Base-by-base conservation (phyloP, 2,797 vertebrate species). In the Xenops minutus region DNA sequence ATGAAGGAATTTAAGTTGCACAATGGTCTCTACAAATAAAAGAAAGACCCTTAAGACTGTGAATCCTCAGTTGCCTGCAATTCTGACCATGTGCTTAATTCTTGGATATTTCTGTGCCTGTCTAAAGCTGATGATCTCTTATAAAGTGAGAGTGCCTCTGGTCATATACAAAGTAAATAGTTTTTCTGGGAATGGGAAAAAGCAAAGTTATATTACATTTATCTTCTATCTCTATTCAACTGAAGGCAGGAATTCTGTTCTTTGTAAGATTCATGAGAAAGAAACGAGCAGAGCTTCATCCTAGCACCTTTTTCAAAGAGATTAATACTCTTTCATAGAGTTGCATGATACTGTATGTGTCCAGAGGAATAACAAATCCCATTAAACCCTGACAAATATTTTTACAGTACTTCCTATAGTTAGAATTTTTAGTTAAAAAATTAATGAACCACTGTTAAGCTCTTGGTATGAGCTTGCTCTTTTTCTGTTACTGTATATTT, bases 311-410 rank as follows among this genome's bases (percentile, higher is more conserved):
- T 54, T 68, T 76, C 34, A 55, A 55, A 89, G 58, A 75, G 17
- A 14, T 43, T 32, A 48, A 27, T 36, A 55, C 2, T 0, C 7
- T 73, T 85, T 73, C 5, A 43, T 9, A 41, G 15, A 71, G 12
- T 21, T 55, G 17, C 17, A 21, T 36, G 23, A 24, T 51, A 23
- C 9, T 0, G 0, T 44, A 27, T 5, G 4, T 61, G 19, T 63
- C 15, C 9, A 55, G 58, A 89, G n/a, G 39, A 87, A 51, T 39
- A 81, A 44, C 69, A 14, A 58, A 55, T 58, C 21, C 6, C 4
- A 29, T 51, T 62, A 59, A 77, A 88, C 12, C 58, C 16, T 58
- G 43, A 82, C 1, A 80, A 41, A 56, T 82, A 88, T 59, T 85
- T 88, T 76, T 56, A 44, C 15, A 55, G 27, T 34, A 37, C 7